A percentile compares a stretch with the other conserved stretches of the same genome.
Evolutionary conservation across 2,888 invertebrate species (phyloP).

Genomic region (Philereme transversata): DNA sequence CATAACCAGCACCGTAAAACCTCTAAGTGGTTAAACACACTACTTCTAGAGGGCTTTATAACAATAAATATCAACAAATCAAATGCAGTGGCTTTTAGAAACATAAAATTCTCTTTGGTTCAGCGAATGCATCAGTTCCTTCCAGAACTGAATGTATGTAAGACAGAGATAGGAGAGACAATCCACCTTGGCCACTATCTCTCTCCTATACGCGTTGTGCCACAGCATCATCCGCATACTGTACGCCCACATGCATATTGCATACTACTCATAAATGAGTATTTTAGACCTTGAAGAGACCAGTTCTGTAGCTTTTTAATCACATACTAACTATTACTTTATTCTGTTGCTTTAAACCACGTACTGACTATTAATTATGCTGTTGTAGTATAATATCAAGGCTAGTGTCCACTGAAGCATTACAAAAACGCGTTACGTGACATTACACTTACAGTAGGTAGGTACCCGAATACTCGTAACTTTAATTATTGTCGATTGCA

Average conservation of each 20-base stretch:
- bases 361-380: not conserved
- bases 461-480: not conserved
- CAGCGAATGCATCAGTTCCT: too few relatives aligned
- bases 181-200: too few relatives aligned
- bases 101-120: too few relatives aligned
- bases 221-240: conserved; percentile 1
- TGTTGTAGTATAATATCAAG: not conserved
- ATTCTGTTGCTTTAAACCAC: conserved; percentile 16
- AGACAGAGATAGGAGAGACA: too few relatives aligned
- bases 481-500: too few relatives aligned
- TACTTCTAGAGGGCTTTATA: too few relatives aligned
- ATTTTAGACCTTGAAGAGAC: conserved; percentile 30
- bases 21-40: too few relatives aligned
- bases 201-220: not conserved
- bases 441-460: not conserved
- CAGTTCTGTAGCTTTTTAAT: conserved; percentile 21
- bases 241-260: conserved; percentile 19
- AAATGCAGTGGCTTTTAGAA: too few relatives aligned
- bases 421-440: not conserved
- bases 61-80: too few relatives aligned
- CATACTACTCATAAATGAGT: conserved; percentile 23
- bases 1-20: too few relatives aligned
- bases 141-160: too few relatives aligned
- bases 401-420: conserved; percentile 1
- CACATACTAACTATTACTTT: conserved; percentile 1